Conservation (phyloP, 2,797 vertebrate genomes). For the Sebastiscus tertius region DNA sequence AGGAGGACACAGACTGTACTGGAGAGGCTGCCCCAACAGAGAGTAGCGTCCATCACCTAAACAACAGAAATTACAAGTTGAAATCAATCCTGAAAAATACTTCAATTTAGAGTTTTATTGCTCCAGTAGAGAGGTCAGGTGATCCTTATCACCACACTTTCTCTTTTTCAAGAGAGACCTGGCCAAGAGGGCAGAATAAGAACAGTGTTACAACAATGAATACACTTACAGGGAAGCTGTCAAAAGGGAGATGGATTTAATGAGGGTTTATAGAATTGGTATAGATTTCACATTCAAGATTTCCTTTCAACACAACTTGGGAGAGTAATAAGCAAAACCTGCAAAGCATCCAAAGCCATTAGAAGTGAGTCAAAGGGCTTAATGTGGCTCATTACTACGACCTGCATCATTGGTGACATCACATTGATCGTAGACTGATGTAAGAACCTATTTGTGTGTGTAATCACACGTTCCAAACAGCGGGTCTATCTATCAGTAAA, state of each 20-base stretch:
- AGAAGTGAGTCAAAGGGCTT: neutral
- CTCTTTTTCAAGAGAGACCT: no score
- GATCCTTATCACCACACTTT: neutral
- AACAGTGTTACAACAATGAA: neutral
- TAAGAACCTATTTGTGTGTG: slow-evolving; percentile 8
- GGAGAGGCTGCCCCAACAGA: slow-evolving; percentile 93
- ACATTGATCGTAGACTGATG: neutral
- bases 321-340: neutral
- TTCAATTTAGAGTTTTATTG: neutral
- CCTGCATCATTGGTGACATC: neutral
- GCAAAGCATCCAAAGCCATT: neutral
- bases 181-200: neutral
- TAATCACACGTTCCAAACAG: slow-evolving; percentile 3
- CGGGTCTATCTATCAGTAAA: neutral
- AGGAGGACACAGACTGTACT: slow-evolving; percentile 94
- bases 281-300: neutral
- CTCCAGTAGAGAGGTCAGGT: neutral
- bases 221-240: neutral
- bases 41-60: slow-evolving; percentile 94
- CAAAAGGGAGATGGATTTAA: neutral
- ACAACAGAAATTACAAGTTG: slow-evolving; percentile 17
- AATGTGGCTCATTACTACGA: neutral
- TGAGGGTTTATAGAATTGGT: neutral
- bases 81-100: neutral
- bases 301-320: neutral